Base-by-base conservation (phyloP, 2,797 vertebrate species). In the Spizella passerina region DNA sequence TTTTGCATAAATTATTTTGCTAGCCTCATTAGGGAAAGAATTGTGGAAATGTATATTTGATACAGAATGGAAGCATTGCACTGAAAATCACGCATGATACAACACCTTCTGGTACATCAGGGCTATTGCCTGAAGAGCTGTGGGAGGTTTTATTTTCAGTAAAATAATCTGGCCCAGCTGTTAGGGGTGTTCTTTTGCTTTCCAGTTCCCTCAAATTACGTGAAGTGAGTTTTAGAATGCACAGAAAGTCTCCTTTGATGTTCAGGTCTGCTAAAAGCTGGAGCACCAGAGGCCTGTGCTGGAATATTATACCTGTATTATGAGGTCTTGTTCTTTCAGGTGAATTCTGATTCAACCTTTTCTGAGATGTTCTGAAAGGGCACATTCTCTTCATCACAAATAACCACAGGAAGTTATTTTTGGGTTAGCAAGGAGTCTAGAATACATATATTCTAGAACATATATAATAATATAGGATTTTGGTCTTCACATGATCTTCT, bases 1-100 rank as follows among this genome's bases (percentile, higher is more conserved):
- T 93, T 95, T 96, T 8, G 79, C 93, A 96, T 96, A 96, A 95
- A 94, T 97, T 96, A 96, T 88, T 94, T 93, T 84, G 34, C 84
- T 70, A 91, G 24, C 57, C 94, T 90, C 91, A 88, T 82, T 76
- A 86, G 95, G 86, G 90, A 82, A 82, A 79, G 79, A 63, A 55
- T 47, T 81, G 91, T 82, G 65, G 59, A 95, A 92, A 81, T 77
- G n/a, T 16, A 56, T 90, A 39, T 11, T 61, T 90, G 72, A 59
- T 81, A 55, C 56, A 41, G 49, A 16, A 44, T 8, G 44, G 88
- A 90, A 85, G 52, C 14, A 24, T 55, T 68, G 55, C 68, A 79
- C 41, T 2, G 21, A 56, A 88, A 90, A 82, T 73, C 89, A 77
- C 2, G 7, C 55, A 34, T 1, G 29, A 26, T 70, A 12, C 41